These are phyloP conservation scores for Diorhabda sublineata DNA, from an alignment of 1,140 invertebrate species.

Conservation along the genomic window DNA sequence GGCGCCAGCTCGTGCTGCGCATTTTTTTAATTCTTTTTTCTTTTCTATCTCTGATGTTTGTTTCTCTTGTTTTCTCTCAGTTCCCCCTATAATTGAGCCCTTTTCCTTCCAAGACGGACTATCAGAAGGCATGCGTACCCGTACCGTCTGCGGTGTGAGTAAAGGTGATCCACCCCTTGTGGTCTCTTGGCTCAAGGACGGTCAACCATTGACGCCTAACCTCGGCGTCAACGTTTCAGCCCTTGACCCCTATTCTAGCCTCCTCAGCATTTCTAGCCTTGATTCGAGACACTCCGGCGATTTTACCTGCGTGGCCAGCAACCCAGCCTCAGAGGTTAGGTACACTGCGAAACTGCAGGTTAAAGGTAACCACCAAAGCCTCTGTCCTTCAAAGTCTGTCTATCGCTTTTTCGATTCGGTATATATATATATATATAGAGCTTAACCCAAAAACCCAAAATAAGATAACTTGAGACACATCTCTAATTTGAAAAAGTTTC, in stretches of 20 bases:
- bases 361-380: constrained; percentile 60
- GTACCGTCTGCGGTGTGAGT: constrained; percentile 79
- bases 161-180: constrained; percentile 71
- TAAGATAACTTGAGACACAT: no score
- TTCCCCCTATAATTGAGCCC: constrained; percentile 79
- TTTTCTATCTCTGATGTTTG: constrained; percentile 59
- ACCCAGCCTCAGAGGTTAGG: constrained; percentile 72
- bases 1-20: constrained; percentile 42
- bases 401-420: background rate
- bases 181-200: constrained; percentile 77
- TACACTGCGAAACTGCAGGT: constrained; percentile 76
- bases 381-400: constrained; percentile 7
- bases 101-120: constrained; percentile 79
- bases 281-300: constrained; percentile 70
- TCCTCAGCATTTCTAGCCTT: constrained; percentile 73
- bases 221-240: constrained; percentile 65
- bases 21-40: constrained; percentile 39
- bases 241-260: constrained; percentile 69
- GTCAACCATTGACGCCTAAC: constrained; percentile 58
- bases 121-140: constrained; percentile 77
- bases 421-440: no score
- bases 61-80: constrained; percentile 67
- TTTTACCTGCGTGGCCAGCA: constrained; percentile 77
- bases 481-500: no score
- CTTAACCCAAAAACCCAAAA: no score